Conservation (phyloP, 2,888 invertebrate genomes). For the Nebria brevicollis region DNA sequence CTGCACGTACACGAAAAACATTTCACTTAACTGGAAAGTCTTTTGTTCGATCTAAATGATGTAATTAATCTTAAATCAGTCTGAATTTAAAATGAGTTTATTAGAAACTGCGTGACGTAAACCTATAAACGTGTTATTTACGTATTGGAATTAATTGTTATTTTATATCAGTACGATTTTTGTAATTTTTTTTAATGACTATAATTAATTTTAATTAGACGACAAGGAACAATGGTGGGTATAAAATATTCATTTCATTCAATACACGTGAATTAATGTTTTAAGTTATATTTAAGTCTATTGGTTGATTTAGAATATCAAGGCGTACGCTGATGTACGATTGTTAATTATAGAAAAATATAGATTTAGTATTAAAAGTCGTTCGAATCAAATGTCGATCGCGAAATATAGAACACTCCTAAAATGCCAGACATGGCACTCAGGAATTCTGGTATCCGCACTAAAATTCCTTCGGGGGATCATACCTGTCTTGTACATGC, state of each 20-base stretch:
- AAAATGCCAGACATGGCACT: neutral
- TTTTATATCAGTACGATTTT: too few relatives aligned
- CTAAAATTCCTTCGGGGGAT: neutral
- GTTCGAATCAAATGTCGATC: neutral
- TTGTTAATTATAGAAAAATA: neutral
- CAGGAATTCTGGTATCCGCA: slow-evolving; percentile 1
- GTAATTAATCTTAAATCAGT: neutral
- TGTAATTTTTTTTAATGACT: too few relatives aligned
- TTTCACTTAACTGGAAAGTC: neutral
- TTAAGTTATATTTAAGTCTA: neutral
- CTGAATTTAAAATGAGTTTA: neutral
- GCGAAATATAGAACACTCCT: neutral
- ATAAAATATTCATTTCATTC: too few relatives aligned
- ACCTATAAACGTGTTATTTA: neutral
- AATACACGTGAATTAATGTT: neutral
- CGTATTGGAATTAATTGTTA: too few relatives aligned
- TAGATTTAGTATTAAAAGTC: neutral
- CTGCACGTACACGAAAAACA: neutral
- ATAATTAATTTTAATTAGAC: too few relatives aligned
- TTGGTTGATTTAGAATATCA: too few relatives aligned
- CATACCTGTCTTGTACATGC: neutral
- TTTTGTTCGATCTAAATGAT: neutral
- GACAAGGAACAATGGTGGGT: too few relatives aligned
- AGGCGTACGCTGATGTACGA: too few relatives aligned
- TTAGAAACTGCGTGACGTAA: neutral